These are phyloP conservation scores for Hesperia comma DNA, from an alignment of 2,888 invertebrate genomes.

Conservation along the genomic window DNA sequence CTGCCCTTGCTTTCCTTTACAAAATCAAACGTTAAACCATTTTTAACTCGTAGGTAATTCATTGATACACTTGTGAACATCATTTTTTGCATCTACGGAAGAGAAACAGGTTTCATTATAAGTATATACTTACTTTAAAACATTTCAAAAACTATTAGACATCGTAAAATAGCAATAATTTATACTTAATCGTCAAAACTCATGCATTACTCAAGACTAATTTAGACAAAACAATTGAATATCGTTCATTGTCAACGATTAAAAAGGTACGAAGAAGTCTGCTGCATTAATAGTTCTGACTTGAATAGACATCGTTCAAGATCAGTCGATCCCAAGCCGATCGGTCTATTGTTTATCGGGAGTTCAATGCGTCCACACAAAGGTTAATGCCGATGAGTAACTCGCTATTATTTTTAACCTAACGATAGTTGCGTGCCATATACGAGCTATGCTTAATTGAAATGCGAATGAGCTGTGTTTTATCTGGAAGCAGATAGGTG, in stretches of 20 bases:
- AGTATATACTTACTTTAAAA: too few relatives aligned
- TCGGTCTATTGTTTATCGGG: conserved; percentile 13
- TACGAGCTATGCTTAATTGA: not conserved
- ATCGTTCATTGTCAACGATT: not conserved
- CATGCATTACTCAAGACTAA: not conserved
- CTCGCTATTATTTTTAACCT: conserved; percentile 3
- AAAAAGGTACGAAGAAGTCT: not conserved
- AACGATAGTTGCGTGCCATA: conserved; percentile 10
- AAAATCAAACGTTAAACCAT: too few relatives aligned
- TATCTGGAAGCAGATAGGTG: conserved; percentile 6
- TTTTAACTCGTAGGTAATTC: too few relatives aligned
- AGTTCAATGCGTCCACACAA: conserved; percentile 21
- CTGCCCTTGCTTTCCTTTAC: too few relatives aligned
- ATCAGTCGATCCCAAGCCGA: not conserved
- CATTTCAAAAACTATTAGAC: too few relatives aligned
- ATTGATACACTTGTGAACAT: too few relatives aligned
- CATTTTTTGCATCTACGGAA: too few relatives aligned
- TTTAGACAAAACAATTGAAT: not conserved
- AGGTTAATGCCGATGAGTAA: conserved; percentile 19
- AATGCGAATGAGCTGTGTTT: not conserved
- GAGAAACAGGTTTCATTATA: too few relatives aligned
- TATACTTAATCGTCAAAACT: too few relatives aligned
- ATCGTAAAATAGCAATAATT: too few relatives aligned
- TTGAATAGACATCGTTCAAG: conserved; percentile 1
- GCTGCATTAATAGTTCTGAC: not conserved